Conservation (phyloP, 2,888 invertebrate genomes). For the Hololepta plana region DNA sequence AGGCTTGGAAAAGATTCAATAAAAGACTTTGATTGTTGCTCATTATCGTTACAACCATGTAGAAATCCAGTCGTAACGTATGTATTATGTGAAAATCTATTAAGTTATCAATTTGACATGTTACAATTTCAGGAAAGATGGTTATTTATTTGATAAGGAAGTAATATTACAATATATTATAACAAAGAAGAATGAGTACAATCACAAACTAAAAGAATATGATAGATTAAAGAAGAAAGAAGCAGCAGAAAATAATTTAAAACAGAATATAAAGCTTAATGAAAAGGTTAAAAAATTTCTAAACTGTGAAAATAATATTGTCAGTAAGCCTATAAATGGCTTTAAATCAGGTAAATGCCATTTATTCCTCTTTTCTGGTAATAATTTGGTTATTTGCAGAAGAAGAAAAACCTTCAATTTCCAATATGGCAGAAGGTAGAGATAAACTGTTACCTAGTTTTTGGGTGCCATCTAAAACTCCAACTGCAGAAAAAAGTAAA, state of each 20-base stretch:
- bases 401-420: conserved; percentile 31
- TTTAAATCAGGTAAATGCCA: too few relatives aligned
- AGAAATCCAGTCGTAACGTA: conserved; percentile 79
- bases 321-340: conserved; percentile 29
- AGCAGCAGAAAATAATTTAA: conserved; percentile 48
- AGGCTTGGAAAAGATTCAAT: conserved; percentile 89
- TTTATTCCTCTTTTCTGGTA: too few relatives aligned
- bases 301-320: conserved; percentile 64
- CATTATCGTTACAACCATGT: conserved; percentile 90
- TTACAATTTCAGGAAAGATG: conserved; percentile 43
- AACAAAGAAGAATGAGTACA: conserved; percentile 82
- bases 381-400: conserved; percentile 9
- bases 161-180: conserved; percentile 90
- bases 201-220: conserved; percentile 77
- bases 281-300: conserved; percentile 62
- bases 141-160: conserved; percentile 92
- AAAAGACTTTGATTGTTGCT: conserved; percentile 95
- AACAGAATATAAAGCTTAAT: conserved; percentile 54
- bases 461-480: conserved; percentile 91
- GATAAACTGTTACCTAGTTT: conserved; percentile 82
- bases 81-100: conserved; percentile 17
- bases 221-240: conserved; percentile 71
- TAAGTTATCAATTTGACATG: too few relatives aligned
- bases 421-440: conserved; percentile 55
- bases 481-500: conserved; percentile 51